Evolutionary conservation across 1,140 invertebrate genomes (phyloP).

Genomic region (Lepidostoma basale): DNA sequence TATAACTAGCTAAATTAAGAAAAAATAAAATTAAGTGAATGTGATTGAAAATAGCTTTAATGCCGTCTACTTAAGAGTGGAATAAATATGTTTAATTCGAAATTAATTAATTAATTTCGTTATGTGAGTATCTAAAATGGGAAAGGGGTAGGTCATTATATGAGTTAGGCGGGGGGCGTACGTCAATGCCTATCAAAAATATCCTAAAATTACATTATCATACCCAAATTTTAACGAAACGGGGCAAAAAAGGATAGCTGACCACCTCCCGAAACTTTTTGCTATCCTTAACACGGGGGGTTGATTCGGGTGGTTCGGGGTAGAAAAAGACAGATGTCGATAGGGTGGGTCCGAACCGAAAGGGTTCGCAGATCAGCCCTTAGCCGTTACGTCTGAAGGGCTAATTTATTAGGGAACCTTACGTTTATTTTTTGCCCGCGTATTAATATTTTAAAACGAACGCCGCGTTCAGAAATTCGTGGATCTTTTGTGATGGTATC

Average conservation of each 20-base stretch:
- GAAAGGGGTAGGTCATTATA: too few species aligned
- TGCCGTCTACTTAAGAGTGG: too few species aligned
- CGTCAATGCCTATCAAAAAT: background rate
- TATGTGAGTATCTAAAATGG: too few species aligned
- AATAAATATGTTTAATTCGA: too few species aligned
- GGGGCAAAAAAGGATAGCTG: constrained; percentile 14
- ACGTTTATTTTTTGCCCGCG: constrained; percentile 39
- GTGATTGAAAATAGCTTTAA: too few species aligned
- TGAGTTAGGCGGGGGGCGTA: too few species aligned
- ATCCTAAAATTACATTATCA: background rate
- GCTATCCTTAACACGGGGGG: constrained; percentile 14
- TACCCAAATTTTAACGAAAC: constrained; percentile 8
- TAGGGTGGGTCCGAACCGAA: constrained; percentile 31
- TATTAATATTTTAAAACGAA: constrained; percentile 40
- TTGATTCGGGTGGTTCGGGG: constrained; percentile 5
- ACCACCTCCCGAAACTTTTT: constrained; percentile 22
- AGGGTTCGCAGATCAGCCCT: constrained; percentile 27
- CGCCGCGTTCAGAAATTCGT: background rate
- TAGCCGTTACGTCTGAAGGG: constrained; percentile 39
- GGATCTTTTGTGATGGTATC: constrained; percentile 1
- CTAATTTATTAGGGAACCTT: constrained; percentile 44
- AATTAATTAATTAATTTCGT: too few species aligned
- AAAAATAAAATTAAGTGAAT: too few species aligned
- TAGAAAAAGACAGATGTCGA: constrained; percentile 44
- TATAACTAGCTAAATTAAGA: too few species aligned